phyloP scores from a whole-genome alignment of 2,888 invertebrate species.

The Tenthredo distinguenda region DNA sequence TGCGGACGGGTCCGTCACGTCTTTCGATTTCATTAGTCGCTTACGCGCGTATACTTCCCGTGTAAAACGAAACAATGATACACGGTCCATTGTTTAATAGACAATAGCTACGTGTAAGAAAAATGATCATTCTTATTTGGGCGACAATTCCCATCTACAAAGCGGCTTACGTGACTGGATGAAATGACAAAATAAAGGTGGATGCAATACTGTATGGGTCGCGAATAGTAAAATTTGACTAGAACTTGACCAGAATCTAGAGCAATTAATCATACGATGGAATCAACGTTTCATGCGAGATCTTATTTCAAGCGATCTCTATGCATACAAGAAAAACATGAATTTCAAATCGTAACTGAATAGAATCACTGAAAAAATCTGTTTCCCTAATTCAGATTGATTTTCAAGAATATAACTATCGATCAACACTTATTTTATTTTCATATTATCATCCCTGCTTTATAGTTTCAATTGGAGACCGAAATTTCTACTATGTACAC shows the following conservation, averaged over 20 bases:
- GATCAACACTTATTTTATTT: too few species aligned
- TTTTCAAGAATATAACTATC: too few species aligned
- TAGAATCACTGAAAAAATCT: background rate
- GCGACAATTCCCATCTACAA: background rate
- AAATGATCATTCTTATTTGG: slow-evolving; percentile 20
- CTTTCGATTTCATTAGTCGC: slow-evolving; percentile 11
- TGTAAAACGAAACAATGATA: slow-evolving; percentile 67
- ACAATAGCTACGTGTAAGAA: slow-evolving; percentile 63
- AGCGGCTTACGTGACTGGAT: background rate
- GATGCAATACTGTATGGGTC: background rate
- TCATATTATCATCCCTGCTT: background rate
- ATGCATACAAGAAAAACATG: background rate
- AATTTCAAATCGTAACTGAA: background rate
- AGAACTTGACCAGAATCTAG: background rate
- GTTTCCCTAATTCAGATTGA: too few species aligned
- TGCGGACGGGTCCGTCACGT: slow-evolving; percentile 15
- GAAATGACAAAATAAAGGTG: background rate
- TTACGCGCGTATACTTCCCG: background rate
- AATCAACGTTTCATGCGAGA: background rate
- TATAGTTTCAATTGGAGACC: background rate
- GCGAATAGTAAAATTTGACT: background rate
- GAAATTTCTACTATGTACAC: background rate
- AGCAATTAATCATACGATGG: background rate
- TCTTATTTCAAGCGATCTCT: background rate
- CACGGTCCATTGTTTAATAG: slow-evolving; percentile 67